Conservation (phyloP, 2,113 vertebrate species). For the Crypturellus undulatus region DNA sequence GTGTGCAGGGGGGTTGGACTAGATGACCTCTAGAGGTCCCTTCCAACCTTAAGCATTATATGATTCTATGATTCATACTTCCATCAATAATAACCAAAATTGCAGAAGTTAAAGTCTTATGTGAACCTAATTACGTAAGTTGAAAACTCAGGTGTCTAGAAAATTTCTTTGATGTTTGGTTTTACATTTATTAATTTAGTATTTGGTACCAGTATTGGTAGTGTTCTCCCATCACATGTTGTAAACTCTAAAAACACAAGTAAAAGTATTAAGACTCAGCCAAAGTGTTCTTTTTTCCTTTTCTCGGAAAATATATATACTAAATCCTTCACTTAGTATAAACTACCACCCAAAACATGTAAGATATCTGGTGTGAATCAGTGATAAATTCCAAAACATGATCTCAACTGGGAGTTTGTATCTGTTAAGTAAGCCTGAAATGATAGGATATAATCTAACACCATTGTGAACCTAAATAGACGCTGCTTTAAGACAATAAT, state of each 20-base stretch:
- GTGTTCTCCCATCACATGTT: neutral
- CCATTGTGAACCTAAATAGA: constrained; percentile 56
- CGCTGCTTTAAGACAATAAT: constrained; percentile 64
- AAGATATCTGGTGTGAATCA: constrained; percentile 54
- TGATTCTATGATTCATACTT: no score
- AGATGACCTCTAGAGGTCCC: no score
- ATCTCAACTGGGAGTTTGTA: constrained; percentile 51
- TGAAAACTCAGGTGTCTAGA: neutral
- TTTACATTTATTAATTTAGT: neutral
- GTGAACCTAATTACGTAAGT: neutral
- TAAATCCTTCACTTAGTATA: constrained; percentile 46
- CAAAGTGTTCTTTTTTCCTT: neutral
- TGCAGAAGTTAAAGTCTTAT: neutral
- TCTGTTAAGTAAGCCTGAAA: constrained; percentile 65
- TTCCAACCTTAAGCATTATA: no score
- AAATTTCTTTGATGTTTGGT: neutral
- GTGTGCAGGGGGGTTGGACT: no score
- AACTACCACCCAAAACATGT: constrained; percentile 33
- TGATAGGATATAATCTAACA: constrained; percentile 54
- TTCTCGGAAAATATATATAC: neutral
- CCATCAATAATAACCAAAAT: neutral
- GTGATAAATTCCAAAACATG: constrained; percentile 54
- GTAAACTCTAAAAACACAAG: neutral
- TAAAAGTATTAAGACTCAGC: neutral
- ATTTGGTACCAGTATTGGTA: neutral